Evolutionary conservation across 2,888 invertebrate genomes (phyloP).

Genomic region (Andrena hattorfiana): DNA sequence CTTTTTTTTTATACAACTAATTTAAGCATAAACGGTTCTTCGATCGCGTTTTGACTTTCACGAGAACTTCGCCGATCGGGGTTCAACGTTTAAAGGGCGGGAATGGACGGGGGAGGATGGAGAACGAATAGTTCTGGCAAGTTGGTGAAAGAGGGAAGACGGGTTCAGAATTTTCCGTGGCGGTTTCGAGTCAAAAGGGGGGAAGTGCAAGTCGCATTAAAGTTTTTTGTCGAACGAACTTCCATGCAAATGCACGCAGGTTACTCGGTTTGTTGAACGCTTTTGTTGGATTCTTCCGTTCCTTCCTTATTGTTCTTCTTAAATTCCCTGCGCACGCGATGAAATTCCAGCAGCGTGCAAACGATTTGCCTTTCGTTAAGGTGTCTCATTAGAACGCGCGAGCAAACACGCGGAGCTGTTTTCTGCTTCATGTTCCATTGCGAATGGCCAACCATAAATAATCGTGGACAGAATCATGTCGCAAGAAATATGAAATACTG

Average conservation of each 20-base stretch:
- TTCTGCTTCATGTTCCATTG: no score
- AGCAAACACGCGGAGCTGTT: neutral
- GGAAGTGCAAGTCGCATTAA: neutral
- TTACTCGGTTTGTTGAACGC: neutral
- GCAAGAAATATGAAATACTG: no score
- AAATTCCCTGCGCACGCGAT: neutral
- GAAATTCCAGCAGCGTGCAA: neutral
- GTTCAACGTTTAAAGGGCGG: neutral
- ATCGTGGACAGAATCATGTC: no score
- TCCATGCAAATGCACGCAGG: neutral
- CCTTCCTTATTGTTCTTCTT: neutral
- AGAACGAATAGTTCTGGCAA: conserved; percentile 3
- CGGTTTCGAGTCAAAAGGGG: neutral
- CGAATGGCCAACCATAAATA: no score
- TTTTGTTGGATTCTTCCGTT: neutral
- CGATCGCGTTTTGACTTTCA: conserved; percentile 6
- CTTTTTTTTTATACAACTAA: neutral
- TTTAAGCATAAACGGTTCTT: conserved; percentile 4
- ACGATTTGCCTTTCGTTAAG: conserved; percentile 4
- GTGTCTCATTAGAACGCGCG: neutral
- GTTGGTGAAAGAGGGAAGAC: neutral
- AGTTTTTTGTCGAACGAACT: conserved; percentile 8
- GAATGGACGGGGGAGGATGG: neutral
- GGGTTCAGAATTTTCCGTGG: conserved; percentile 9
- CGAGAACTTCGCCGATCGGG: neutral